Base-by-base conservation (phyloP, 2,113 vertebrate genomes). In the Notothenia rossii region DNA sequence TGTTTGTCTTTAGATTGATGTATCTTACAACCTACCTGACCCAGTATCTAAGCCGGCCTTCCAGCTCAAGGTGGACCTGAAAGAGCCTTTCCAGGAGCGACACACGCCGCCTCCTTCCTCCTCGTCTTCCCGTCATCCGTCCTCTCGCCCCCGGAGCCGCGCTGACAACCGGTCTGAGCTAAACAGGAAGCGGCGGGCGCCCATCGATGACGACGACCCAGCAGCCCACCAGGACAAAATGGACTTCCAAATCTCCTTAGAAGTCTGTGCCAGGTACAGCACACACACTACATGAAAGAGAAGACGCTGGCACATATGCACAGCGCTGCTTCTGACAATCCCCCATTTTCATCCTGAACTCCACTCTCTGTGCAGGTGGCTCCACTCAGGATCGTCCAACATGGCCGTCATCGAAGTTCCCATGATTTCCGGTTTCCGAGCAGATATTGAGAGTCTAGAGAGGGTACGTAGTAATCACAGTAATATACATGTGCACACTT, bases 351-450 rank as follows among this genome's bases (percentile, higher is more conserved):
- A 33, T 36, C n/a, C 20, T 43, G 8, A 45, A 20, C 13, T 43
- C 22, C 14, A 54, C 67, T 40, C 15, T 79, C 67, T 56, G 0
- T 77, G 74, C 72, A 98, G 97, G 77, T 99, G 97, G 97, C 95
- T 98, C 54, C 96, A 98, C 68, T 94, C 95, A 10, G 98, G 97
- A n/a, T 96, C 97, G 18, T 98, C 97, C 43, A 97, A 98, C 92
- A 97, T 98, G 97, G 97, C 97, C 0, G 96, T 99, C 72, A 67
- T 98, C 72, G 97, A 98, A 72, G 95, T 98, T 78, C 96, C 96
- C 0, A 91, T 98, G 87, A 95, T 98, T 75, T 98, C 97, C 0
- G 96, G 97, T 3, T 99, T 98, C 86, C 91, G 92, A 78, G 96
- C 95, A 2, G 96, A 97, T 49, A 50, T 96, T 0, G 96, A 97